These are phyloP conservation scores for Cuniculus paca DNA, from an alignment of 2,797 vertebrate genomes.

Conservation along the genomic window DNA sequence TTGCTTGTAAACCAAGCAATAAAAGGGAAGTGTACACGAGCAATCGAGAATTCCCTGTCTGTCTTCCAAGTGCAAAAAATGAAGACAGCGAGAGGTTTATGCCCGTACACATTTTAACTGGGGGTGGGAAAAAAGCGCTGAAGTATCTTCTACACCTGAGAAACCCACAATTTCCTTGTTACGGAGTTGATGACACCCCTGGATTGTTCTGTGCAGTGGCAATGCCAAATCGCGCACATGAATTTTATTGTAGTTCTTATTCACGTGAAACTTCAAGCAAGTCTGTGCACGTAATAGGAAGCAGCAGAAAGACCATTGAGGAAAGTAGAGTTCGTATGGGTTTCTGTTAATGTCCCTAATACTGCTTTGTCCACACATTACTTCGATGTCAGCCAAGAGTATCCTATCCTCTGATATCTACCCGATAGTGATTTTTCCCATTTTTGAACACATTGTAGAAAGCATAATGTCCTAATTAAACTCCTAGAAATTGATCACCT, in stretches of 20 bases:
- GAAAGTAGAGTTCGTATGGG: not conserved
- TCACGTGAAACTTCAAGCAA: not conserved
- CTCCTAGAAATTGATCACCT: not conserved
- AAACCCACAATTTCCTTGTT: not conserved
- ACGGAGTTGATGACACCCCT: not conserved
- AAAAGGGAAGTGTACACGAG: not conserved
- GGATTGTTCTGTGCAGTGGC: not conserved
- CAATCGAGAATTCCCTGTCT: conserved; percentile 12
- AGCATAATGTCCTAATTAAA: not conserved
- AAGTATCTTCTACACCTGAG: not conserved
- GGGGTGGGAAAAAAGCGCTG: not conserved
- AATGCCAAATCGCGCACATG: no score
- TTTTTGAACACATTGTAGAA: not conserved
- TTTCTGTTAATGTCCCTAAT: not conserved
- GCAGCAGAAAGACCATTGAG: not conserved
- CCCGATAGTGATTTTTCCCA: not conserved
- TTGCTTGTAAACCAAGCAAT: conserved; percentile 56
- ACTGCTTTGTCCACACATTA: not conserved
- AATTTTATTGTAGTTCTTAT: not conserved
- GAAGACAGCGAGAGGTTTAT: accelerated
- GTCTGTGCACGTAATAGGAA: not conserved
- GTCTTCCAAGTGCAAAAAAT: not conserved
- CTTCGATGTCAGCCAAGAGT: not conserved
- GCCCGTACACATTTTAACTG: conserved; percentile 43
- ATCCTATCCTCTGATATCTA: not conserved